These are phyloP conservation scores for Corythornis leucogaster DNA, from an alignment of 2,797 vertebrate species.

Conservation along the genomic window DNA sequence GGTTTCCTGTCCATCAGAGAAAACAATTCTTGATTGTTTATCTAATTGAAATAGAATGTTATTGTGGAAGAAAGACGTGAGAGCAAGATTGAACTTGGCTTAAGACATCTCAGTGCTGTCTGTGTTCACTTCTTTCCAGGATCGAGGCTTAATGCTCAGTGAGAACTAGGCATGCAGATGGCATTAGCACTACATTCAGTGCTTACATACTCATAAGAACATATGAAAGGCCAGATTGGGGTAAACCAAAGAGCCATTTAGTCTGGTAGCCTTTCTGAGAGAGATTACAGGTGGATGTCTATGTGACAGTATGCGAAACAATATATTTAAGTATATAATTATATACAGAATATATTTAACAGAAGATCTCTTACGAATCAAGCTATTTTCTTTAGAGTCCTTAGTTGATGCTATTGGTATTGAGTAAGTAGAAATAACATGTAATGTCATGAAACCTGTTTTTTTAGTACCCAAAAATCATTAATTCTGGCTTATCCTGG, in stretches of 20 bases:
- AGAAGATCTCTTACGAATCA: neutral
- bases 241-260: neutral
- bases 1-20: neutral
- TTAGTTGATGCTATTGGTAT: neutral
- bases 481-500: neutral
- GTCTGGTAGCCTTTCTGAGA: neutral
- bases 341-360: neutral
- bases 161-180: neutral
- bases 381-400: neutral
- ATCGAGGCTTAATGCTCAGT: neutral
- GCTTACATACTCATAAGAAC: neutral
- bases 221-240: neutral
- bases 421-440: neutral
- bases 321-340: no score
- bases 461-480: neutral
- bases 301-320: neutral
- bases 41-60: neutral
- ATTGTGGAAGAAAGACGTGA: neutral
- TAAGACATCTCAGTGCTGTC: neutral
- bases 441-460: fast-evolving
- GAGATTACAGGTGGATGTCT: neutral
- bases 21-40: neutral
- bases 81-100: neutral
- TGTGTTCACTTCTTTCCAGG: neutral
- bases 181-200: neutral